Conservation (phyloP, 2,888 invertebrate species). For the Ormia ochracea region DNA sequence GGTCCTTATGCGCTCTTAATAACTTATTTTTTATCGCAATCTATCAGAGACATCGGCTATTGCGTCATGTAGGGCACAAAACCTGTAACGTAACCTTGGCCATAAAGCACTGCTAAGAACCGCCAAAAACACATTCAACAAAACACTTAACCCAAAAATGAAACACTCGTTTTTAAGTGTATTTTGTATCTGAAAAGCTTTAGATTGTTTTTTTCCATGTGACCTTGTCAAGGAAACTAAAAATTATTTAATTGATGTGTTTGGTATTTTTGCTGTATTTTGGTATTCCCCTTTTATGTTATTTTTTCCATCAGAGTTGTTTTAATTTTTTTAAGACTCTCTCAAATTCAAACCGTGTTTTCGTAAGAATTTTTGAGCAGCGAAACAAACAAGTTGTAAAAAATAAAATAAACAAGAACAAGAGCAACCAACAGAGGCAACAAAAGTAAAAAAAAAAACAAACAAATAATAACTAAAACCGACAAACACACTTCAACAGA, state of each 20-base stretch:
- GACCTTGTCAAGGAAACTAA: slow-evolving; percentile 56
- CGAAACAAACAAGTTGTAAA: slow-evolving; percentile 41
- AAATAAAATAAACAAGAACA: slow-evolving; percentile 5
- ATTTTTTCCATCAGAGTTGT: slow-evolving; percentile 9
- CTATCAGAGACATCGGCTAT: too few species aligned
- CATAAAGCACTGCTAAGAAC: slow-evolving; percentile 1
- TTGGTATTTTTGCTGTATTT: slow-evolving; percentile 2
- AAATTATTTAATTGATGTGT: slow-evolving; percentile 38
- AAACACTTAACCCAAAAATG: background rate
- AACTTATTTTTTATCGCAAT: too few species aligned
- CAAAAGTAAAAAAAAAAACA: background rate
- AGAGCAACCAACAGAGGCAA: background rate
- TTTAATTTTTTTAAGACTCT: background rate
- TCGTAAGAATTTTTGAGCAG: slow-evolving; percentile 9
- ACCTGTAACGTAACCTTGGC: slow-evolving; percentile 12
- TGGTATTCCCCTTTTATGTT: slow-evolving; percentile 31
- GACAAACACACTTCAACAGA: background rate
- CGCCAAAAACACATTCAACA: background rate
- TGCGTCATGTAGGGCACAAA: slow-evolving; percentile 18
- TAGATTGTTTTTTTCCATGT: slow-evolving; percentile 1
- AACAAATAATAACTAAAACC: slow-evolving; percentile 8
- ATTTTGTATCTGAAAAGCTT: background rate
- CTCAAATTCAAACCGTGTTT: slow-evolving; percentile 10
- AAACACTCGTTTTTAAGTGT: background rate
- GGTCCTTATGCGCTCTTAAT: too few species aligned